A percentile compares a stretch with the other conserved stretches of the same genome.
phyloP scores from a whole-genome alignment of 2,113 vertebrate genomes.

The Saccopteryx bilineata region DNA sequence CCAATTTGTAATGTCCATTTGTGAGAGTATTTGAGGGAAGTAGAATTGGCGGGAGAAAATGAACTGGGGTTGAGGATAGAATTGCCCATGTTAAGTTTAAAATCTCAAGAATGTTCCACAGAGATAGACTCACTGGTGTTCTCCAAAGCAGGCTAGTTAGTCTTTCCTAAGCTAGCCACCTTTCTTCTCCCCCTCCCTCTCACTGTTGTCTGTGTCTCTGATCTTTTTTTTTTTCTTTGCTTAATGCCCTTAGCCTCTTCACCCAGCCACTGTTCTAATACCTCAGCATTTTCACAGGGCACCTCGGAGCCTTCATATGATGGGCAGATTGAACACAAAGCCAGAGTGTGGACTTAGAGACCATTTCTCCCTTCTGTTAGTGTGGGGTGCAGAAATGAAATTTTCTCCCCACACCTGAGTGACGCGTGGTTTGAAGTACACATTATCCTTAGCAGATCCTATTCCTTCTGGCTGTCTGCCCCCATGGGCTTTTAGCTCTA shows the following conservation, averaged over 20 bases:
- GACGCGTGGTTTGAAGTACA: neutral
- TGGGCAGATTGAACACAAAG: neutral
- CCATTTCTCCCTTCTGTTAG: neutral
- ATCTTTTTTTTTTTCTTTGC: too few species aligned
- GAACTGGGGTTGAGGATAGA: neutral
- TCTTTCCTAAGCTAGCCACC: constrained; percentile 48
- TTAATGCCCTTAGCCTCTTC: too few species aligned
- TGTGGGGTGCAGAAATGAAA: neutral
- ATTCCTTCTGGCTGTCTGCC: neutral
- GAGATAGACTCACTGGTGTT: constrained; percentile 77
- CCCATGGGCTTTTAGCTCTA: neutral
- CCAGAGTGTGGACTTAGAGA: neutral
- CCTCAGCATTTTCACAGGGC: neutral
- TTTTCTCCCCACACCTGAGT: neutral
- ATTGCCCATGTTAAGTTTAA: constrained; percentile 80
- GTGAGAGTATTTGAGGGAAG: constrained; percentile 7
- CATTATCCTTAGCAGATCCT: neutral
- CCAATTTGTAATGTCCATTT: neutral
- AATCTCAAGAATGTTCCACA: constrained; percentile 81
- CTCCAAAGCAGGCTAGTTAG: constrained; percentile 58
- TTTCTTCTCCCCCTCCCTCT: neutral
- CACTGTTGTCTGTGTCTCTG: too few species aligned
- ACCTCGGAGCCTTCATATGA: neutral
- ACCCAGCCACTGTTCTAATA: neutral
- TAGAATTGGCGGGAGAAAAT: constrained; percentile 1